Evolutionary conservation across 2,888 invertebrate species (phyloP).

Genomic region (Meloe dianella): DNA sequence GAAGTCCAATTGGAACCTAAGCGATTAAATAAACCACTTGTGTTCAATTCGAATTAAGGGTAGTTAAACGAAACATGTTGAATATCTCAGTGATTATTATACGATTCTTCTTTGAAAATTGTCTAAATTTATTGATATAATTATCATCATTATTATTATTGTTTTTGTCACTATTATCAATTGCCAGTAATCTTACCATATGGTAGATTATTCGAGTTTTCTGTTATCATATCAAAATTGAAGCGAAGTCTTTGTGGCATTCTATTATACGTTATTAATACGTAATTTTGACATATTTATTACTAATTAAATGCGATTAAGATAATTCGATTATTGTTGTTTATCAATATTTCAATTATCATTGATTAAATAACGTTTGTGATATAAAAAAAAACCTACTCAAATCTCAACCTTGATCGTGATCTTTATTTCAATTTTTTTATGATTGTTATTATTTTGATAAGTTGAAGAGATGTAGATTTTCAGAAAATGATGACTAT

Average conservation of each 20-base stretch:
- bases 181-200: conserved; percentile 2
- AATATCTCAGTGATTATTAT: not conserved
- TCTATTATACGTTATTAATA: not conserved
- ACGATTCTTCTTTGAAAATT: not conserved
- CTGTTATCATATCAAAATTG: not conserved
- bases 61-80: not conserved
- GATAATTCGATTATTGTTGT: not conserved
- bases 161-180: not conserved
- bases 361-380: not conserved
- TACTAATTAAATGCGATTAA: not conserved
- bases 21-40: not conserved
- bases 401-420: too few species aligned
- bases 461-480: too few species aligned
- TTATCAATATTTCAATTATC: not conserved
- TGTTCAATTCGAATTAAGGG: not conserved
- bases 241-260: not conserved
- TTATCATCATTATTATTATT: not conserved
- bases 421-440: too few species aligned
- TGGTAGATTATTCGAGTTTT: not conserved
- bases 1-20: not conserved
- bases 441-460: too few species aligned
- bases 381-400: not conserved
- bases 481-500: too few species aligned
- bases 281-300: not conserved
- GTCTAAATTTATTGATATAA: not conserved